Evolutionary conservation across 1,140 invertebrate species (phyloP).

Genomic region (Magallana angulata): DNA sequence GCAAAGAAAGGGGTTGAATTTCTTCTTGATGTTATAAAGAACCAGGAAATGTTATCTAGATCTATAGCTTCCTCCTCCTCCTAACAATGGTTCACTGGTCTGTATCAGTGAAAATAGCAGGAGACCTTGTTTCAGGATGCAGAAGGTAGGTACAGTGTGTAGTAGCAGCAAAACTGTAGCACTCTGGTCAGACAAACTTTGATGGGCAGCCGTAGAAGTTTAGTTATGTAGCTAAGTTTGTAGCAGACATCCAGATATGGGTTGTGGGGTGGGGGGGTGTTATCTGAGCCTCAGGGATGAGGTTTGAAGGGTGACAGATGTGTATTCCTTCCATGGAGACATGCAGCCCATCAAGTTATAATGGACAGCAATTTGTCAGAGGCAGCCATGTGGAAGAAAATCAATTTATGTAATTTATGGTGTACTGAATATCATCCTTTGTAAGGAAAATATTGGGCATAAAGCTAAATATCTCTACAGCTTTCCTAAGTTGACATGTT

Average conservation of each 20-base stretch:
- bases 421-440: no score
- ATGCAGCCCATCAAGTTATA: background rate
- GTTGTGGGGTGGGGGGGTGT: background rate
- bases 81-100: no score
- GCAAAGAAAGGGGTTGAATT: background rate
- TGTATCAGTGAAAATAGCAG: no score
- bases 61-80: background rate
- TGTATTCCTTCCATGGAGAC: background rate
- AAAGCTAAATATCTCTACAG: no score
- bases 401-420: slow-evolving; percentile 4
- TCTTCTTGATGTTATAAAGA: background rate
- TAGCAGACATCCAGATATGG: background rate
- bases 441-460: no score
- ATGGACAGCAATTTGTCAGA: background rate
- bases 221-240: no score
- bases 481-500: no score
- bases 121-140: no score
- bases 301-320: background rate
- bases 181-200: no score
- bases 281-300: background rate
- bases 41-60: background rate
- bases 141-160: background rate
- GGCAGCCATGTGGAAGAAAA: background rate
- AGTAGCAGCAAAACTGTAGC: no score
- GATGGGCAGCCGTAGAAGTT: no score